Base-by-base conservation (phyloP, 2,888 invertebrate genomes). In the Cerastis leucographa region DNA sequence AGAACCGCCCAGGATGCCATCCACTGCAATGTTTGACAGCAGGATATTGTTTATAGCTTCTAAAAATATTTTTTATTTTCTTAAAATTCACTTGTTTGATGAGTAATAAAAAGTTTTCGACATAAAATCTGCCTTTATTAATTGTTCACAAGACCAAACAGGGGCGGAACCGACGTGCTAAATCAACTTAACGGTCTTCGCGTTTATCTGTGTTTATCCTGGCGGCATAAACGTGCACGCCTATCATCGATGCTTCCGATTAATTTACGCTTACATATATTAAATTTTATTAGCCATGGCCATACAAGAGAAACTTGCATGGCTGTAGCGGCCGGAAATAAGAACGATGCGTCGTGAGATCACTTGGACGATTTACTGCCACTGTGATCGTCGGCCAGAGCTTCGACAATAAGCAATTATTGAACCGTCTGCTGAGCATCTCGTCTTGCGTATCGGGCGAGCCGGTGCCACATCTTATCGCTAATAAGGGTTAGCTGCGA, bases 351-450 rank as follows among this genome's bases (percentile, higher is more conserved):
- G 90, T 91, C 91, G 93, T 91, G 91, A 92, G 93, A 93, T 93
- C 89, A 88, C 83, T 81, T 81, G 82, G 87, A 85, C 89, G 90
- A 94, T 94, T 94, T 78, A 82, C 90, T 84, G 90, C n/a, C n/a
- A 92, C 94, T 92, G 92, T 92, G 90, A 94, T 92, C 91, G 78
- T 86, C 86, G 91, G 87, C 88, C 87, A 89, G 88, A 88, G 90
- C 92, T 92, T 90, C 92, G 92, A 95, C 94, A 95, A 95, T 95
- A 93, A 92, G 89, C 93, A 94, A 95, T 95, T 95, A 95, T 95
- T 94, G 94, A 94, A 92, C 90, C 90, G 90, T 93, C 90, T 88
- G 51, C 68, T 76, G 72, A 75, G 62, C 80, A 87, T 89, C 91
- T 92, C 90, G 92, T 93, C 91, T 93, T 91, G 93, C 92, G 92